Evolutionary conservation across 2,888 invertebrate genomes (phyloP).

Genomic region (Agapetus fuscipes): DNA sequence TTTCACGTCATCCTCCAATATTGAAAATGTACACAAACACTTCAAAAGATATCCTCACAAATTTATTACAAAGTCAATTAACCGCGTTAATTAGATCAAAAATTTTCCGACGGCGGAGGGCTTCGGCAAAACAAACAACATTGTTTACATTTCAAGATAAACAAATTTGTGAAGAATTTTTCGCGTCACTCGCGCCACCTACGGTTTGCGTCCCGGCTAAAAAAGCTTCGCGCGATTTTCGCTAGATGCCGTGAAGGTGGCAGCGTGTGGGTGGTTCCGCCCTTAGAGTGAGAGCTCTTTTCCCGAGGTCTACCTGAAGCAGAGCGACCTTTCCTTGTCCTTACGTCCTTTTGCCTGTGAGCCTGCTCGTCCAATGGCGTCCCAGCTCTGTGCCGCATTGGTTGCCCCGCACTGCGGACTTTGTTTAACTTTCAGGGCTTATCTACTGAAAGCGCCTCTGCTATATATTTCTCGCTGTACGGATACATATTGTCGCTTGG

Average conservation of each 20-base stretch:
- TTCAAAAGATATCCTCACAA: no score
- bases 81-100: no score
- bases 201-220: slow-evolving; percentile 12
- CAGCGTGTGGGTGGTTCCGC: slow-evolving; percentile 6
- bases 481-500: slow-evolving; percentile 18
- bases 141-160: no score
- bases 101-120: no score
- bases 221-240: background rate
- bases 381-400: slow-evolving; percentile 24
- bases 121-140: no score
- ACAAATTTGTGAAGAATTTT: no score
- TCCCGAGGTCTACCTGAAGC: slow-evolving; percentile 16
- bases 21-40: no score
- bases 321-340: slow-evolving; percentile 11
- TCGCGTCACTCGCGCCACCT: slow-evolving; percentile 11
- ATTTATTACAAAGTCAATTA: no score
- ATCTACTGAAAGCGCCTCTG: no score
- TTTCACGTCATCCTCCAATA: no score
- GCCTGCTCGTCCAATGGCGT: slow-evolving; percentile 35
- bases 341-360: slow-evolving; percentile 34
- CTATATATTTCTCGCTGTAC: slow-evolving; percentile 4
- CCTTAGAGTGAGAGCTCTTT: slow-evolving; percentile 10
- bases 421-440: slow-evolving; percentile 18
- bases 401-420: slow-evolving; percentile 18
- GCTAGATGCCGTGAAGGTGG: slow-evolving; percentile 8